Percentiles rank a stretch among this genome's conserved stretches.
phyloP scores from a whole-genome alignment of 2,797 vertebrate species.

The Megalops cyprinoides region DNA sequence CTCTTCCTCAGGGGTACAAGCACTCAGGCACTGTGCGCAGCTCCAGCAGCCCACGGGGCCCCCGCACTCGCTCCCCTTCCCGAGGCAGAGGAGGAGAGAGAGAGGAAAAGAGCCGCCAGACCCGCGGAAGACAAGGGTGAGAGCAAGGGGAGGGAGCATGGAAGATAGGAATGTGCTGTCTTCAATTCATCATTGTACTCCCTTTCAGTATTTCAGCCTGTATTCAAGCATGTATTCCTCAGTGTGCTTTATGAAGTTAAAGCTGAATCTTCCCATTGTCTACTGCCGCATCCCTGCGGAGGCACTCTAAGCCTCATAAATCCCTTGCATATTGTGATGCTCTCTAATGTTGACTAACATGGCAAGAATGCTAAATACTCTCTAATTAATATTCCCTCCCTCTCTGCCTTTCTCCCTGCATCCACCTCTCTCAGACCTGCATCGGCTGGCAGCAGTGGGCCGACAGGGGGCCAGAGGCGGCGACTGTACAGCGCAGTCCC shows the following conservation, averaged over 20 bases:
- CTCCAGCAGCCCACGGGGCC: constrained; percentile 86
- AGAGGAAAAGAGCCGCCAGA: constrained; percentile 77
- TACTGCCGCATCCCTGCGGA: background rate
- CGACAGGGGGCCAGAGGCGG: constrained; percentile 65
- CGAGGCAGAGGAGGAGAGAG: constrained; percentile 79
- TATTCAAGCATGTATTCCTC: background rate
- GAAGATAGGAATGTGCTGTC: background rate
- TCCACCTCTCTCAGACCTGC: constrained; percentile 45
- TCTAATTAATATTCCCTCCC: background rate
- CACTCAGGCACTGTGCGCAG: constrained; percentile 84
- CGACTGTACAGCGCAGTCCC: constrained; percentile 91
- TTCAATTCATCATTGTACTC: background rate
- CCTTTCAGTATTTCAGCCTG: background rate
- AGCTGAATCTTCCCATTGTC: background rate
- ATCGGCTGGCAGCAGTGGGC: constrained; percentile 47
- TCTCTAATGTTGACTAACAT: background rate
- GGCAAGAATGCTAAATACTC: background rate
- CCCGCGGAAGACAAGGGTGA: constrained; percentile 85
- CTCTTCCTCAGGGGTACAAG: constrained; percentile 69
- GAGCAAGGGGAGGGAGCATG: background rate
- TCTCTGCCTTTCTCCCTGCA: background rate
- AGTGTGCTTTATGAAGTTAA: background rate
- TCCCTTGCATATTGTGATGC: background rate
- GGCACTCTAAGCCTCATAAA: too few species aligned
- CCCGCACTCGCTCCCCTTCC: constrained; percentile 85